Percentiles rank a stretch among this genome's conserved stretches.
phyloP scores from a whole-genome alignment of 2,888 invertebrate species.

The Tupiocoris notatus region DNA sequence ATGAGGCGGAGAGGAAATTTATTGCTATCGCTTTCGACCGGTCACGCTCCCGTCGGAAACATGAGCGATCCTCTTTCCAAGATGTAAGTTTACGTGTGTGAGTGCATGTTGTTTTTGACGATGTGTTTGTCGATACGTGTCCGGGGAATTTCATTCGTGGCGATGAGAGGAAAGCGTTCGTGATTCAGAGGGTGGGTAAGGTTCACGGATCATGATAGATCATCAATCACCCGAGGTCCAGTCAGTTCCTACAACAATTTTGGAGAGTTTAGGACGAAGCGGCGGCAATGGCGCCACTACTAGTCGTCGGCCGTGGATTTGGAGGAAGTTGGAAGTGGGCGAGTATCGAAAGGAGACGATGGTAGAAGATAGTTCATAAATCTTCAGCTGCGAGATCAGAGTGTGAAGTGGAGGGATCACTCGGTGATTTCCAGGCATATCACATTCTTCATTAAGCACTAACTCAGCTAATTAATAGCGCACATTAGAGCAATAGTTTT shows the following conservation, averaged over 20 bases:
- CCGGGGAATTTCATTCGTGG: neutral
- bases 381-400: neutral
- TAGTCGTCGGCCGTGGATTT: neutral
- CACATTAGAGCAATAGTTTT: too few relatives aligned
- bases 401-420: too few relatives aligned
- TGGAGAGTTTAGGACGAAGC: neutral
- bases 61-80: neutral
- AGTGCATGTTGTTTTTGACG: neutral
- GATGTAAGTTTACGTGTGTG: neutral
- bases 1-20: neutral
- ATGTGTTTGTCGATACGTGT: neutral
- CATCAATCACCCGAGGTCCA: neutral
- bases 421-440: too few relatives aligned
- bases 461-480: too few relatives aligned
- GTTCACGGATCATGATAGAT: neutral
- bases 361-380: neutral
- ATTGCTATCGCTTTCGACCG: neutral
- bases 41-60: neutral
- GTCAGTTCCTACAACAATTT: neutral
- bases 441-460: too few relatives aligned
- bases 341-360: neutral
- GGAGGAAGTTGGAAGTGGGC: too few relatives aligned
- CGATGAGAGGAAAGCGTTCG: neutral
- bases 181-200: neutral
- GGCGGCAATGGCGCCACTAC: neutral